These are phyloP conservation scores for Miltochrista miniata DNA, from an alignment of 2,888 invertebrate genomes.

Conservation along the genomic window DNA sequence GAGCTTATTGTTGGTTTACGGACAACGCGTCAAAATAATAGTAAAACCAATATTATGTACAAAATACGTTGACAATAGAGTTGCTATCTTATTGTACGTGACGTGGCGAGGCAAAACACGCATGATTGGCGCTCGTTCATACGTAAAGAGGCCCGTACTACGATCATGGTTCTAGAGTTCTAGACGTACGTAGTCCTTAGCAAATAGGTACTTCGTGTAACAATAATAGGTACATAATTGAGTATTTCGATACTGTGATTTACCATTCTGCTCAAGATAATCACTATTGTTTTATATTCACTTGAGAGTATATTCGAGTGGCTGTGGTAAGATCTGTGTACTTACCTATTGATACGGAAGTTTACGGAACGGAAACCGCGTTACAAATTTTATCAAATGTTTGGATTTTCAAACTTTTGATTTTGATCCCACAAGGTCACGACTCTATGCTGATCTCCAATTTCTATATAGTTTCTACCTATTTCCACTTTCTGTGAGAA, in stretches of 20 bases:
- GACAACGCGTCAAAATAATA: slow-evolving; percentile 43
- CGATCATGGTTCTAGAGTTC: slow-evolving; percentile 13
- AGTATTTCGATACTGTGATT: background rate
- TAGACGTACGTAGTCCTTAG: slow-evolving; percentile 2
- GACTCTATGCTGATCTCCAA: too few relatives aligned
- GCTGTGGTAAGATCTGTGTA: slow-evolving; percentile 37
- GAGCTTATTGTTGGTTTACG: slow-evolving; percentile 32
- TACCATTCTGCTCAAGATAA: background rate
- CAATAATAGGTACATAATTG: slow-evolving; percentile 11
- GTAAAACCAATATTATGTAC: slow-evolving; percentile 38
- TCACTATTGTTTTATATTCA: slow-evolving; percentile 2
- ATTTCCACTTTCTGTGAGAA: too few relatives aligned
- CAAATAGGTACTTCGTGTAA: slow-evolving; percentile 1
- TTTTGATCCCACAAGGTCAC: too few relatives aligned
- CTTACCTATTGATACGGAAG: slow-evolving; percentile 21
- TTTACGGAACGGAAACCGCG: too few relatives aligned
- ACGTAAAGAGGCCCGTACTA: slow-evolving; percentile 51
- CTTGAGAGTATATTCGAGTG: slow-evolving; percentile 4
- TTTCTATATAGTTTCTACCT: too few relatives aligned
- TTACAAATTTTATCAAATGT: too few relatives aligned
- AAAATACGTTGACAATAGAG: slow-evolving; percentile 60
- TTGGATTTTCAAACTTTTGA: too few relatives aligned
- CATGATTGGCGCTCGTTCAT: slow-evolving; percentile 64
- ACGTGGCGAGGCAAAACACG: slow-evolving; percentile 51
- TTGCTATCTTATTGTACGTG: slow-evolving; percentile 61